Evolutionary conservation across 2,113 vertebrate genomes (phyloP), one percentile per base, ranked within the genome.

Genomic region (Dromaius novaehollandiae): DNA sequence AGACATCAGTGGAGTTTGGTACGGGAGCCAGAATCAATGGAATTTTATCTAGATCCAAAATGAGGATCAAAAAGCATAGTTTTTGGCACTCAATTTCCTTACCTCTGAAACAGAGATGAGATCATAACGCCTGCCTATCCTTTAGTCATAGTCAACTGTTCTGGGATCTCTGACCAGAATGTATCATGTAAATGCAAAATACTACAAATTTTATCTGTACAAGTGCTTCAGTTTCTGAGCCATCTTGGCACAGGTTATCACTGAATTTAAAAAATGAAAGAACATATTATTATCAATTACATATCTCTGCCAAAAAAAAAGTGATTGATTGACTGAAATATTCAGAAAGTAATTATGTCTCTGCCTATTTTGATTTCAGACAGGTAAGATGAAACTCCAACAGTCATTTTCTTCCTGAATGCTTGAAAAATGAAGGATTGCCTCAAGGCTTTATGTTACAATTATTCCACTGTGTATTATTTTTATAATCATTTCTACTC

Each of bases 401-500:
- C 19, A 84, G 64, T 53, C 17, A 73, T 93, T 93, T 93, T 94
- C 81, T 50, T 91, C 50, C 38, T 91, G 74, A 92, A 93, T 87
- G 75, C 19, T 64, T 91, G 36, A 88, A 86, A 89, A 51, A 70
- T 50, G 64, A 95, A 92, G 17, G 75, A 93, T 75, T 82, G 89
- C 94, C 95, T 91, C 71, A 77, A 89, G 91, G 89, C 30, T 91
- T 90, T 81, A 46, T 50, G 75, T 87, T 89, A 87, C 91, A 92
- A 94, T 94, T 91, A 96, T 86, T 88, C 71, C 89, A 85, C 79
- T 86, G 56, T 69, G 86, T 84, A 63, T 92, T 96, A 91, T 90
- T 96, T 96, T 89, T 71, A 77, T 78, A 92, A 90, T 95, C 83
- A 84, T 89, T 97, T 94, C 84, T 87, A 95, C 75, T 79, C 91